Base-by-base conservation (phyloP, 1,140 invertebrate genomes). In the Meloidogyne exigua region DNA sequence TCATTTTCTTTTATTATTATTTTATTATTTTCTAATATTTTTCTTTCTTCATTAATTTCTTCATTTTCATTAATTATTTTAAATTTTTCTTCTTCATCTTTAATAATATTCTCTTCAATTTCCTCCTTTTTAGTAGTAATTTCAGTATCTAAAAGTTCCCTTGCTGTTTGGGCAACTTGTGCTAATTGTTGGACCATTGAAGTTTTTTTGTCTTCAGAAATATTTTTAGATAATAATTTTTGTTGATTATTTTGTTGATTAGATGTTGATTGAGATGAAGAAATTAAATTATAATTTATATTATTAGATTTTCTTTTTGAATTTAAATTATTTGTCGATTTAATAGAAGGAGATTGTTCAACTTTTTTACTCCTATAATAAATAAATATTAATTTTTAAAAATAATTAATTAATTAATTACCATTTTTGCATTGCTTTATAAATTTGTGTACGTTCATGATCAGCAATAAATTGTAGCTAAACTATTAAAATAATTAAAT, bases 381-480 rank as follows among this genome's bases (percentile, higher is more conserved):
- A 32, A 32, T 32, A 32, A 32, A 32, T 32, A 32, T 32, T 32
- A 3, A 32, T 32, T 32, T n/a, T n/a, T n/a, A n/a, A n/a, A 32
- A 32, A 32, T 32, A 3, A 32, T 32, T 32, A 32, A 3, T 32
- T 32, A 3, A 57, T 57, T 57, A 15, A 1, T n/a, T 36, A 15
- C 49, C 49, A 73, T 65, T 62, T 57, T 63, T 73, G 42, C 57
- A 23, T 64, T 36, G 71, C 57, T 36, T 65, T 73, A 65, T 15
- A 57, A 36, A 73, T 73, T 36, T 73, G 71, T 23, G 71, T 64
- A 73, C 71, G 57, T 32, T 73, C 71, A 21, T 73, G 71, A 65
- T 73, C 71, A 36, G 71, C 57, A 65, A 73, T 73, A 36, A 73
- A 73, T 73, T 73, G 71, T 26, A 73, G 39, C 71, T 73, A 21